phyloP scores from a whole-genome alignment of 1,140 invertebrate species.

The Drosophila asahinai region DNA sequence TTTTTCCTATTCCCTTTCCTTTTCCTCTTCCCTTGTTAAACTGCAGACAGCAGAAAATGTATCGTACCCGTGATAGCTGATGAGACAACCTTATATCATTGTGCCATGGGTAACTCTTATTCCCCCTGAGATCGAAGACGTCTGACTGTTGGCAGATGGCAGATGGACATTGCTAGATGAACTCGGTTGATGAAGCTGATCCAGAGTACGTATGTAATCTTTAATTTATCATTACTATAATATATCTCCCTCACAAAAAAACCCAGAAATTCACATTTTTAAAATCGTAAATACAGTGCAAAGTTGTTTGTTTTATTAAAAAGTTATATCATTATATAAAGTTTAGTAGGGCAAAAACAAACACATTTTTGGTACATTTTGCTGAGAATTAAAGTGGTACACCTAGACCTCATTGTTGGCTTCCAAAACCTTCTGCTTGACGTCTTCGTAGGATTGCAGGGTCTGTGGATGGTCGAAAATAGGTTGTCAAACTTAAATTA shows the following conservation, averaged over 20 bases:
- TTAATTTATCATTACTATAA: neutral
- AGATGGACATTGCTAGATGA: too few species aligned
- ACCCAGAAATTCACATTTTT: neutral
- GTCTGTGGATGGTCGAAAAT: slow-evolving; percentile 20
- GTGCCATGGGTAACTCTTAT: too few species aligned
- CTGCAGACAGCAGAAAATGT: too few species aligned
- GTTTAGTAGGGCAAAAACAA: slow-evolving; percentile 52
- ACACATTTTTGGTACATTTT: slow-evolving; percentile 67
- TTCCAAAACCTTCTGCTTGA: slow-evolving; percentile 63
- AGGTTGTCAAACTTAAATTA: neutral
- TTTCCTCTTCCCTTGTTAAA: too few species aligned
- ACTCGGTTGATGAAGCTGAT: neutral
- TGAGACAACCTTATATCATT: too few species aligned
- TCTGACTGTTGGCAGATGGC: too few species aligned
- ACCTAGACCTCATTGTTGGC: slow-evolving; percentile 70
- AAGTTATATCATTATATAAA: slow-evolving; percentile 6
- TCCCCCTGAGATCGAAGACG: too few species aligned
- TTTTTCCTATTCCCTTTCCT: too few species aligned
- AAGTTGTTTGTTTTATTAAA: slow-evolving; percentile 30
- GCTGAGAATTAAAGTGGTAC: slow-evolving; percentile 50
- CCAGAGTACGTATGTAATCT: neutral
- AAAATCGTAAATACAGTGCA: neutral
- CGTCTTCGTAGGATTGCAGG: slow-evolving; percentile 68
- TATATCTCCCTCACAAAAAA: too few species aligned
- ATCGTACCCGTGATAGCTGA: too few species aligned